These are phyloP conservation scores for Notolepis coatsorum DNA, from an alignment of 2,797 vertebrate species.

Conservation along the genomic window DNA sequence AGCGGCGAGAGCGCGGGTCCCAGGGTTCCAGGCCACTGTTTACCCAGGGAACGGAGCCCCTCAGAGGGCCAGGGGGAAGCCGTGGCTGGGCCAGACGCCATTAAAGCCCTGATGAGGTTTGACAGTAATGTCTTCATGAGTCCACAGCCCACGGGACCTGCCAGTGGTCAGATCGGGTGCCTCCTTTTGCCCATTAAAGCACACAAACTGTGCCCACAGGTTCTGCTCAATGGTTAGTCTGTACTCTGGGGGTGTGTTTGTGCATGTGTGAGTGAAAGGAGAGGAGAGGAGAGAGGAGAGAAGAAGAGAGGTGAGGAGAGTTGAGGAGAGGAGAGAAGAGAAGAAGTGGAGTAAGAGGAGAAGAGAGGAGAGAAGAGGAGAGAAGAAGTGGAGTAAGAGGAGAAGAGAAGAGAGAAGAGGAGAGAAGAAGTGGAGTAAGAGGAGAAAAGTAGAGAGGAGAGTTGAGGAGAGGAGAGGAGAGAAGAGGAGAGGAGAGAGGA, in stretches of 20 bases:
- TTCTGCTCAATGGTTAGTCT: constrained; percentile 78
- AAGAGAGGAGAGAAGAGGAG: no score
- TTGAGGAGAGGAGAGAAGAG: constrained; percentile 9
- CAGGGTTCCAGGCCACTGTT: constrained; percentile 68
- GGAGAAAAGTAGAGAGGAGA: no score
- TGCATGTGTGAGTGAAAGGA: constrained; percentile 54
- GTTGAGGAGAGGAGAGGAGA: no score
- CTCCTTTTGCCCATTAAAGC: constrained; percentile 77
- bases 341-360: constrained; percentile 22
- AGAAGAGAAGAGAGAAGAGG: no score
- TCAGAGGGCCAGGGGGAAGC: constrained; percentile 52
- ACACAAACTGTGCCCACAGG: constrained; percentile 77
- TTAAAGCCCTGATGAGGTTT: constrained; percentile 78
- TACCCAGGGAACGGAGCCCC: constrained; percentile 70
- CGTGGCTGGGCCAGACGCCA: constrained; percentile 63
- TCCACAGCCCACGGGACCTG: constrained; percentile 60
- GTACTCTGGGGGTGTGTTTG: constrained; percentile 65
- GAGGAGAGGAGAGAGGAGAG: constrained; percentile 52
- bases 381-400: no score
- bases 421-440: no score
- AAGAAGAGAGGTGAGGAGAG: constrained; percentile 5
- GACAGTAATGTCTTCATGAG: constrained; percentile 82
- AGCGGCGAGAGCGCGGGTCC: constrained; percentile 53
- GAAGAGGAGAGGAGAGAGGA: no score
- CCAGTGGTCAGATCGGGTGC: constrained; percentile 73